These are phyloP conservation scores for Penaeus indicus DNA, from an alignment of 1,140 invertebrate species.

Conservation along the genomic window DNA sequence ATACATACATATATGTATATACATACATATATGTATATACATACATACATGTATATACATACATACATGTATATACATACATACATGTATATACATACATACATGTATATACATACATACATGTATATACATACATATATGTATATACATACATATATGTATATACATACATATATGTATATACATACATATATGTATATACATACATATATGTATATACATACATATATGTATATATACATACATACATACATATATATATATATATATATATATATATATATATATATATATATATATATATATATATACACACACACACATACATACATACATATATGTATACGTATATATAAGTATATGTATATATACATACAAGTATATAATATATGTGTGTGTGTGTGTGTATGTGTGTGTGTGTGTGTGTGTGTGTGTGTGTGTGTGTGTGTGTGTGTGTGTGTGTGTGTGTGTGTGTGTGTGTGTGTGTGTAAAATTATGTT, in stretches of 20 bases:
- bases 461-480: not conserved
- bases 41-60: no score
- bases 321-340: slow-evolving; percentile 5
- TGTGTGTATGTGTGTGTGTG: not conserved
- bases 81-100: no score
- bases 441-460: not conserved
- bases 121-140: not conserved
- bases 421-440: not conserved
- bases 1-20: no score
- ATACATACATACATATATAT: not conserved
- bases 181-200: slow-evolving; percentile 1
- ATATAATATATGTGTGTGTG: not conserved
- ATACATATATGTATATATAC: not conserved
- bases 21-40: no score
- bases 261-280: slow-evolving; percentile 25
- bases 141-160: slow-evolving; percentile 7
- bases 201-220: not conserved
- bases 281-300: slow-evolving; percentile 9
- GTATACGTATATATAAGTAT: not conserved
- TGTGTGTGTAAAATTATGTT: not conserved
- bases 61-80: no score
- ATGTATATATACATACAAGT: not conserved
- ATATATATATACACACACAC: not conserved
- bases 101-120: no score
- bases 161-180: slow-evolving; percentile 3